phyloP scores from a whole-genome alignment of 2,888 invertebrate genomes.

The Drosophila koepferae region DNA sequence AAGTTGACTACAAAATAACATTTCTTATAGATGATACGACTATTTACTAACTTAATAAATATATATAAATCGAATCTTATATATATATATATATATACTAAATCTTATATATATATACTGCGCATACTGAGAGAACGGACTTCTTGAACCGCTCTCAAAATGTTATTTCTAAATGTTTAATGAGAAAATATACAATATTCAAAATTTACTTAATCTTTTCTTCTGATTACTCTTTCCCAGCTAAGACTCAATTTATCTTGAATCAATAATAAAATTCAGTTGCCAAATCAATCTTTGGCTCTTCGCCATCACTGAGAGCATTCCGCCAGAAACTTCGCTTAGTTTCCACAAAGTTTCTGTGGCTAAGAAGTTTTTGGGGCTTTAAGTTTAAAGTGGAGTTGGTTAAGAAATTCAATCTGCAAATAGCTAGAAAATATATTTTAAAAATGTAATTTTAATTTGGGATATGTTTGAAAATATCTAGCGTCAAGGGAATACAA shows the following conservation, averaged over 20 bases:
- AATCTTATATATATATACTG: constrained; percentile 4
- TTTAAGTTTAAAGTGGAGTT: constrained; percentile 4
- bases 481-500: neutral
- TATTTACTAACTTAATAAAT: constrained; percentile 31
- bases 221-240: neutral
- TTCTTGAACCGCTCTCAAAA: constrained; percentile 42
- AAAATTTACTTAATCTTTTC: neutral
- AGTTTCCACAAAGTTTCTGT: constrained; percentile 1
- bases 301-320: neutral
- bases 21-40: constrained; percentile 39
- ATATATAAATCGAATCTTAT: neutral
- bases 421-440: constrained; percentile 2
- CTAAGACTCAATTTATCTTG: neutral
- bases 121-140: constrained; percentile 16
- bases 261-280: constrained; percentile 1
- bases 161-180: constrained; percentile 61
- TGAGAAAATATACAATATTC: constrained; percentile 34
- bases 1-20: constrained; percentile 17
- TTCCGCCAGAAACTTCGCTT: neutral
- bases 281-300: constrained; percentile 1
- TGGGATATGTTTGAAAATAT: neutral
- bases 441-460: constrained; percentile 1
- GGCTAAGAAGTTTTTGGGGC: constrained; percentile 8
- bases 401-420: neutral
- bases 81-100: constrained; percentile 1